Base-by-base conservation (phyloP, 2,888 invertebrate genomes). In the Ochropleura leucogaster region DNA sequence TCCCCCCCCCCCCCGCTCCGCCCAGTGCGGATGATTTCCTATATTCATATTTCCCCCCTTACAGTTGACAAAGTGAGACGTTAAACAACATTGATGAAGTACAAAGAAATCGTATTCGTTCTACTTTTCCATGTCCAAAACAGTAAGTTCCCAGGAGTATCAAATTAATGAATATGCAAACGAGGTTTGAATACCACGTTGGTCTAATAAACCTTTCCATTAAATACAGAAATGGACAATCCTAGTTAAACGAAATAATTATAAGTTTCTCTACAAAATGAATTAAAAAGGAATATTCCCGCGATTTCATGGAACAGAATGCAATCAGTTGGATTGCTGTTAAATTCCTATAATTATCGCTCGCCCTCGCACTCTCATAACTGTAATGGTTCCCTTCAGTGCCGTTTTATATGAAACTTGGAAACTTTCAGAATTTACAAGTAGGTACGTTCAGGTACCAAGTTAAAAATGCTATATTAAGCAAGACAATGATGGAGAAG, bases 301-400 rank as follows among this genome's bases (percentile, higher is more conserved):
- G 10, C 57, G 51, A 53, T 55, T 62, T 66, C 57, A 60, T 65
- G 47, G 80, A 68, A 76, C 5, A 6, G 16, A 46, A 42, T 4
- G 30, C 60, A 71, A 74, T 87, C 62, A 78, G 55, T 59, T 68
- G 62, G 71, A 85, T 82, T 82, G 74, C 20, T 74, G 55, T 82
- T 30, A 57, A 78, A 85, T 85, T 83, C 72, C 83, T 83, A 66
- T 77, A 71, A 85, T 87, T 85, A 81, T 44, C 30, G n/a, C 14
- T 6, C 51, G 53, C 77, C 67, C 47, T 62, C 53, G 53, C 57
- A 68, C 60, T 66, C 40, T 82, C 63, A 55, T 69, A 20, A 4
- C 2, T 10, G n/a, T 82, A 84, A 82, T 82, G 77, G 77, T 14
- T 68, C 63, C 30, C 20, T 59, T 67, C 57, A 80, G 53, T 42